Evolutionary conservation across 2,113 vertebrate genomes (phyloP).

Genomic region (Nyctibius bracteatus): DNA sequence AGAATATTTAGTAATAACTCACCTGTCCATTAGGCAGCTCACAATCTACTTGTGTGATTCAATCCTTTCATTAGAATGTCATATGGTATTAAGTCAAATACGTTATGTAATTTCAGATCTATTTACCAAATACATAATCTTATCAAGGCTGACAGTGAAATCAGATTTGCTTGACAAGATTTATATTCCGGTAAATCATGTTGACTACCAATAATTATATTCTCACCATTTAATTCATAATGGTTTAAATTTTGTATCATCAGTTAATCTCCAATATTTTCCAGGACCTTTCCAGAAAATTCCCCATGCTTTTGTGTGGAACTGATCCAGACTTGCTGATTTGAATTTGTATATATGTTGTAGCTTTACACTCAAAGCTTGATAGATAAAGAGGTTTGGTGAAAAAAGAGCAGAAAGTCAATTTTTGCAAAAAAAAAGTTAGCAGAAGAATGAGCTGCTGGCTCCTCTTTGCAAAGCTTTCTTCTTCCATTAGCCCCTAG

Average conservation of each 20-base stretch:
- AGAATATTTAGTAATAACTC: background rate
- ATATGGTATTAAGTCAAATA: background rate
- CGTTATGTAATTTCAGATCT: background rate
- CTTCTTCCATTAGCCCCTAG: background rate
- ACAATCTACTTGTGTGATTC: background rate
- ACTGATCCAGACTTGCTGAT: background rate
- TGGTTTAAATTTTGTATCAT: background rate
- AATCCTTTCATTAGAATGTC: background rate
- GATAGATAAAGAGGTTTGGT: background rate
- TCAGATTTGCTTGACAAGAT: background rate
- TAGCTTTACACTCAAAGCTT: background rate
- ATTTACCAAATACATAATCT: background rate
- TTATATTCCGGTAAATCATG: background rate
- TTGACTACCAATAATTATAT: background rate
- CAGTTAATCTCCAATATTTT: background rate
- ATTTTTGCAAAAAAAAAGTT: background rate
- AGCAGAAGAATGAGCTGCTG: background rate
- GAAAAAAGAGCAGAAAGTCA: background rate
- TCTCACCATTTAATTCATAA: background rate
- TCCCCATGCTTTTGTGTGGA: background rate
- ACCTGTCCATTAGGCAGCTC: background rate
- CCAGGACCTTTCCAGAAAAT: background rate
- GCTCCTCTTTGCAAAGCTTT: background rate
- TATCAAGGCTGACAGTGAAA: background rate
- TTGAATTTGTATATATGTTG: background rate